Evolutionary conservation across 2,888 invertebrate genomes (phyloP).

Genomic region (Parasteatoda lunata): DNA sequence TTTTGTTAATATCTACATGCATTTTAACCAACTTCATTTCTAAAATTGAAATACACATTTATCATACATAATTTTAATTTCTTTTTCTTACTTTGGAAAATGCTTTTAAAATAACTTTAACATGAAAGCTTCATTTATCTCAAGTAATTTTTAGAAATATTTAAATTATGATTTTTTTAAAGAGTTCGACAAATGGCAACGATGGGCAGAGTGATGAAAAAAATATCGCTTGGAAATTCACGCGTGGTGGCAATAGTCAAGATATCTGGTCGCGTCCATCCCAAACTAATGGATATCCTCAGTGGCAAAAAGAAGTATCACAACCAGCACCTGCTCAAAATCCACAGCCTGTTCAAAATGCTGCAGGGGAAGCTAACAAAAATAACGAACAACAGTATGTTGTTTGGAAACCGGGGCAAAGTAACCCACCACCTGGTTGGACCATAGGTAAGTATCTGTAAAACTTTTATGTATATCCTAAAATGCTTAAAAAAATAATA

Average conservation of each 20-base stretch:
- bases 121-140: too few species aligned
- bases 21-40: too few species aligned
- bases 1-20: too few species aligned
- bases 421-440: conserved; percentile 40
- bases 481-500: background rate
- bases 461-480: background rate
- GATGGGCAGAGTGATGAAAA: conserved; percentile 31
- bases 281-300: conserved; percentile 31
- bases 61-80: too few species aligned
- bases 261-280: conserved; percentile 38
- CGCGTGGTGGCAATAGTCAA: conserved; percentile 48
- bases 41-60: too few species aligned
- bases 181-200: too few species aligned
- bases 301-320: conserved; percentile 34
- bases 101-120: too few species aligned
- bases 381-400: conserved; percentile 39
- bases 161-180: too few species aligned
- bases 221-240: conserved; percentile 60
- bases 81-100: too few species aligned
- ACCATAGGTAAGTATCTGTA: conserved; percentile 28
- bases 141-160: too few species aligned
- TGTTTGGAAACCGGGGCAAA: conserved; percentile 56
- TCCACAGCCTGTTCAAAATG: background rate
- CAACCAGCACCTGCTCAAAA: background rate
- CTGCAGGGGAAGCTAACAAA: conserved; percentile 11